These are phyloP conservation scores for Halictus rubicundus DNA, from an alignment of 1,140 invertebrate genomes.

Conservation along the genomic window DNA sequence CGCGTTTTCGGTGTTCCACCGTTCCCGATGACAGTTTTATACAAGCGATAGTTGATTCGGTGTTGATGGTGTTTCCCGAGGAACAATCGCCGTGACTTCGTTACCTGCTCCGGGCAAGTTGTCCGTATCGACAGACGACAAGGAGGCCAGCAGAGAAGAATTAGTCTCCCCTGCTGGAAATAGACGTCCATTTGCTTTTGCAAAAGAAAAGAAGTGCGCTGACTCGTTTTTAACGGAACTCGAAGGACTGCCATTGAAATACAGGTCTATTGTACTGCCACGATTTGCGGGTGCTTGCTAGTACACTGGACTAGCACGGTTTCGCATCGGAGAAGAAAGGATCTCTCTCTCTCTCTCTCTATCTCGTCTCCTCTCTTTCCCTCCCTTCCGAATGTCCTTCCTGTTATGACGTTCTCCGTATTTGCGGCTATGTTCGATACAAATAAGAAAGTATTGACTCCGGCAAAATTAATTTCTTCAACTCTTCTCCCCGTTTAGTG, in stretches of 20 bases:
- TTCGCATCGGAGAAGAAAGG: constrained; percentile 3
- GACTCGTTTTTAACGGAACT: constrained; percentile 34
- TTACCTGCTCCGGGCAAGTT: background rate
- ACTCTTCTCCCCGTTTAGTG: too few species aligned
- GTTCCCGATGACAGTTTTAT: background rate
- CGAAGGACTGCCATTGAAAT: constrained; percentile 34
- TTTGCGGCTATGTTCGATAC: background rate
- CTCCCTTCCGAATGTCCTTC: too few species aligned
- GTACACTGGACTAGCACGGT: background rate
- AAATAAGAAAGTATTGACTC: background rate
- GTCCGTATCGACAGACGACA: constrained; percentile 11
- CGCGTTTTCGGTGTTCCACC: too few species aligned
- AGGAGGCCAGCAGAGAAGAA: constrained; percentile 2
- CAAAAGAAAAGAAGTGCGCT: constrained; percentile 13
- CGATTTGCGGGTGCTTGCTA: constrained; percentile 13
- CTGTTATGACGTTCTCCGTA: background rate
- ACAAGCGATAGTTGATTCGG: background rate
- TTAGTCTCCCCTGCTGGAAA: background rate
- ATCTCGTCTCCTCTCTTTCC: background rate
- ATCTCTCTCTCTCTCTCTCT: too few species aligned
- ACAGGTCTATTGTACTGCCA: constrained; percentile 30
- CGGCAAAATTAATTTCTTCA: too few species aligned
- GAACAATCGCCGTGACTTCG: constrained; percentile 19
- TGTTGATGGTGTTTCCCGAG: constrained; percentile 2
- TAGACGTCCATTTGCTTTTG: constrained; percentile 23